Evolutionary conservation across 2,888 invertebrate species (phyloP), one percentile per base, ranked within the genome.

Genomic region (Plutella xylostella): DNA sequence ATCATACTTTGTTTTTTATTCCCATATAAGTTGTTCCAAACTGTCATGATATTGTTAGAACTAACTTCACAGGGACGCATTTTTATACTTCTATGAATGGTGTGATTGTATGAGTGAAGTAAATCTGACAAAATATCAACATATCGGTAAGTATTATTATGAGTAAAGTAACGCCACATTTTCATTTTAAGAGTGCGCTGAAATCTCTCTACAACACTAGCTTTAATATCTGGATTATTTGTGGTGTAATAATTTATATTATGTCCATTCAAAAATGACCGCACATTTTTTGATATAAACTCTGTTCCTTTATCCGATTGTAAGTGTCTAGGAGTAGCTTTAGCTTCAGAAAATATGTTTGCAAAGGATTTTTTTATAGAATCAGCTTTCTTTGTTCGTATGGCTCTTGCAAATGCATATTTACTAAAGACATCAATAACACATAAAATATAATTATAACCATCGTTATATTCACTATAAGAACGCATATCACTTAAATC

Each of bases 191-290:
- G 43, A 34, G 57, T 57, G 49, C 54, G 51, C 45, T 55, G 55
- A 51, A 57, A 55, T 47, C 55, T 47, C 42, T 57, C 53, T 4
- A 55, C 55, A 39, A 55, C 48, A 20, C 57, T 55, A 5, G 52
- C 53, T 46, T 55, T 57, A 33, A 55, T 55, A 42, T 55, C 55
- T 12, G 55, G 53, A 37, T 55, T 55, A 28, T 57, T 57, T 9
- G 54, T 55, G 4, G 48, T 51, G 30, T 49, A 51, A 21, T 50
- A 53, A 45, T 51, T 53, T 40, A 48, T 48, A 33, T 51, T 48
- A 43, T 49, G 51, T 15, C 17, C 43, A 39, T 47, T 51, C 25
- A 54, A 49, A 42, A 48, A 53, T 18, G 33, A 21, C 28, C 38
- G 35, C 15, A 51, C 48, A 39, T 49, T 45, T 46, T 50, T 56